phyloP scores from a whole-genome alignment of 2,888 invertebrate species.

The Callinectes sapidus region DNA sequence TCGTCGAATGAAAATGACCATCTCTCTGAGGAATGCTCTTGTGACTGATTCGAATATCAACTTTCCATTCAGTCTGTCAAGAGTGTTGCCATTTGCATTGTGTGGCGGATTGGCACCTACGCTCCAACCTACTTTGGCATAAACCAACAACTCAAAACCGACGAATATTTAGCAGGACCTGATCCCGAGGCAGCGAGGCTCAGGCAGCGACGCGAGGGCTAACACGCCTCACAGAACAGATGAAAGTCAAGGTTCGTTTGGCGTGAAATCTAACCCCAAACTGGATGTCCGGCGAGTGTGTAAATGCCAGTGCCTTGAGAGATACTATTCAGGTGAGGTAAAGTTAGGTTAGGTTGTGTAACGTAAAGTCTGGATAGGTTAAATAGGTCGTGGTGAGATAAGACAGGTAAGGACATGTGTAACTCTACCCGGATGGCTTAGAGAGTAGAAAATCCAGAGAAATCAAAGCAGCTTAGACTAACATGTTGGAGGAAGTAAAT shows the following conservation, averaged over 20 bases:
- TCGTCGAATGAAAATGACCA: conserved; percentile 4
- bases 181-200: background rate
- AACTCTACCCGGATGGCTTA: background rate
- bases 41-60: conserved; percentile 24
- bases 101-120: background rate
- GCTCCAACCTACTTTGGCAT: background rate
- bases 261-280: conserved; percentile 33
- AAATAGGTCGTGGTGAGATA: background rate
- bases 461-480: background rate
- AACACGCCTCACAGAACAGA: conserved; percentile 14
- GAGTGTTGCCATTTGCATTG: background rate
- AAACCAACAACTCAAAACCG: background rate
- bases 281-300: conserved; percentile 10
- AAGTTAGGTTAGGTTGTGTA: background rate
- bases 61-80: background rate
- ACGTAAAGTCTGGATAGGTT: background rate
- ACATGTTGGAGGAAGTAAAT: background rate
- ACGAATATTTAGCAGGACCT: background rate
- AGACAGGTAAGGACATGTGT: background rate
- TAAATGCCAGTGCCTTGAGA: conserved; percentile 9
- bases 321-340: background rate
- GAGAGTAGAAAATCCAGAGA: background rate
- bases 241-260: conserved; percentile 34
- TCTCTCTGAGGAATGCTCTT: background rate
- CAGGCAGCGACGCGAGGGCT: background rate